Base-by-base conservation (phyloP, 2,888 invertebrate genomes). In the Neoitamus cyanurus region DNA sequence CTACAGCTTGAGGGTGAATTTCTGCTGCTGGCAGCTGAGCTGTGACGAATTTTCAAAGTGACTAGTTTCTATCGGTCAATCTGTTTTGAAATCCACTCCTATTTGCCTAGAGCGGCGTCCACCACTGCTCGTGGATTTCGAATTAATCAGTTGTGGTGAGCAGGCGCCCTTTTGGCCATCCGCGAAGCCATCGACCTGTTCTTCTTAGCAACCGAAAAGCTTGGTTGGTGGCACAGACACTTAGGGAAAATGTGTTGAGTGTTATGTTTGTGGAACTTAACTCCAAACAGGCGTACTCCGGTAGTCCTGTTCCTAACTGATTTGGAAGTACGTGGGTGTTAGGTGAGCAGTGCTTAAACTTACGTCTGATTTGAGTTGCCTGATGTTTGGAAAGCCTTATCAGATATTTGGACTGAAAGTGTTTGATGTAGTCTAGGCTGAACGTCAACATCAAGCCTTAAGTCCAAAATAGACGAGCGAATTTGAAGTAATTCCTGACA, bases 111-210 rank as follows among this genome's bases (percentile, higher is more conserved):
- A 70, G 30, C 34, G 25, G n/a, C 48, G 15, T 15, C 9, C 48
- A 15, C 42, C 58, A 58, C 78, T 42, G 20, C 48, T 78, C 69
- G 82, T 69, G n/a, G 25, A 69, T 4, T 69, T 34, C 37, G 36
- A 69, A 36, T 82, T 46, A 9, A 48, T 82, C 37, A 37, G 1
- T 20, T 69, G 37, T 69, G 82, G 68, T 68, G 82, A 82, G 37
- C 69, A 82, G 28, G 82, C 82, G 82, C 69, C 20, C 37, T 20
- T 2, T 37, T 20, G 28, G 37, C 69, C n/a, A 15, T 58, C 28
- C n/a, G 15, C 2, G 69, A 36, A 82, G 82, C 82, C 82, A 82
- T 82, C 82, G 82, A 82, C 82, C 82, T 82, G 69, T 11, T 82
- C 69, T 69, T 68, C 82, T 69, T 82, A 82, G 82, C 82, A 82